Percentiles rank a stretch among this genome's conserved stretches.
Evolutionary conservation across 2,797 vertebrate species (phyloP).

Genomic region (Lophotriccus pileatus): DNA sequence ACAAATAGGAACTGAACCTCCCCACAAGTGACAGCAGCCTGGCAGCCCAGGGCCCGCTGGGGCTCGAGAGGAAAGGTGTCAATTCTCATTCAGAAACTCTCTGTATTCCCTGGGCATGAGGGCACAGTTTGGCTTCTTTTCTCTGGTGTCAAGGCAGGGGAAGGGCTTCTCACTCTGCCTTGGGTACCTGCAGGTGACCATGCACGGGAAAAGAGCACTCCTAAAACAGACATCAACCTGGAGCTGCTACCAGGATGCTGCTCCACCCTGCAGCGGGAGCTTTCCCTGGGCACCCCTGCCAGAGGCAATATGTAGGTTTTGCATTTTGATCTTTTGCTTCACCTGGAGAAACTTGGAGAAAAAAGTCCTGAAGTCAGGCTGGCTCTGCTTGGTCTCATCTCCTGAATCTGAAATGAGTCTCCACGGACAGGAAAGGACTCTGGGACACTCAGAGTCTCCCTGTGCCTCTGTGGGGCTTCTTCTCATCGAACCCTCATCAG

Average conservation of each 20-base stretch:
- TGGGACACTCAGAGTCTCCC: neutral
- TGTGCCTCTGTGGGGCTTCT: neutral
- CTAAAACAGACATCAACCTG: neutral
- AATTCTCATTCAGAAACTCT: neutral
- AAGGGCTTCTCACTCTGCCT: neutral
- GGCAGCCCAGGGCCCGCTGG: neutral
- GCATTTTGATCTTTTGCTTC: neutral
- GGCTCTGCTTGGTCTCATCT: neutral
- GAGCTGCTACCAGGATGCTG: neutral
- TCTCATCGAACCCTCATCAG: neutral
- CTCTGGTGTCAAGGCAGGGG: neutral
- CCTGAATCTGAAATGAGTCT: neutral
- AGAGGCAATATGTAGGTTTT: neutral
- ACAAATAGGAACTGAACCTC: neutral
- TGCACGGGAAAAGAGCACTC: fast-evolving
- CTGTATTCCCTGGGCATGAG: neutral
- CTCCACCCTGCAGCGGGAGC: neutral
- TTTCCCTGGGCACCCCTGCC: neutral
- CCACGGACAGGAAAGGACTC: neutral
- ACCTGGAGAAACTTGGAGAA: neutral
- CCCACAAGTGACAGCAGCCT: conserved; percentile 25
- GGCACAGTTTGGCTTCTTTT: neutral
- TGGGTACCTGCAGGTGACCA: neutral
- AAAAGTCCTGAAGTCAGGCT: neutral
- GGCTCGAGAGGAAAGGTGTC: neutral